These are phyloP conservation scores for Ceratitis capitata DNA, from an alignment of 1,140 invertebrate species.

Conservation along the genomic window DNA sequence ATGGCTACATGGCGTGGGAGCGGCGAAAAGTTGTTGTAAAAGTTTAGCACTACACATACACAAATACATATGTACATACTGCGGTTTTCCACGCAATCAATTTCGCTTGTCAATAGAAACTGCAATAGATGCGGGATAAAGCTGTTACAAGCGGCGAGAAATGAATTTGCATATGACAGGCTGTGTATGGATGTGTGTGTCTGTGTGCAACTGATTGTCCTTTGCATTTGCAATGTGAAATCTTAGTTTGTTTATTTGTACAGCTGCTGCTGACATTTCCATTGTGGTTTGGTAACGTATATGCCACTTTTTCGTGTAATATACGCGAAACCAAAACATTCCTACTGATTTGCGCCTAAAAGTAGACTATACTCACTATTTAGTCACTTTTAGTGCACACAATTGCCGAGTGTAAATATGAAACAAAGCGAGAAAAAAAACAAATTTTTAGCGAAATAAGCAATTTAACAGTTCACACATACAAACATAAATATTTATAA, in stretches of 20 bases:
- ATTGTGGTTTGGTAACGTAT: not conserved
- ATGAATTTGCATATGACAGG: not conserved
- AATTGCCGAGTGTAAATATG: too few species aligned
- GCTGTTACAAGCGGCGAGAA: not conserved
- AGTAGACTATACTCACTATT: too few species aligned
- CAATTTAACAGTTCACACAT: too few species aligned
- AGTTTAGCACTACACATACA: not conserved
- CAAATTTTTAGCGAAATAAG: too few species aligned
- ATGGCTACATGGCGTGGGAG: not conserved
- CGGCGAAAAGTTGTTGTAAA: not conserved
- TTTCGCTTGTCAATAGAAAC: not conserved
- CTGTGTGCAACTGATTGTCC: not conserved
- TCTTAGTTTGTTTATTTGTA: not conserved
- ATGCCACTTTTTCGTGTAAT: not conserved
- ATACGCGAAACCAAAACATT: not conserved
- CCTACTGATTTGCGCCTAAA: not conserved
- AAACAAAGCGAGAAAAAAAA: too few species aligned
- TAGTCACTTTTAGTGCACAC: too few species aligned
- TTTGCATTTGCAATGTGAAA: not conserved
- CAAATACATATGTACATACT: not conserved
- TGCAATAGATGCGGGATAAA: not conserved
- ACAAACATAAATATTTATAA: too few species aligned
- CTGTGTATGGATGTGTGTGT: too few species aligned
- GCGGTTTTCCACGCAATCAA: not conserved
- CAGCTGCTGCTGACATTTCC: not conserved